Evolutionary conservation across 64 coral and sea anemone genomes (phyloP), one percentile per base, ranked within the genome.

Genomic region (Actinia tenebrosa): DNA sequence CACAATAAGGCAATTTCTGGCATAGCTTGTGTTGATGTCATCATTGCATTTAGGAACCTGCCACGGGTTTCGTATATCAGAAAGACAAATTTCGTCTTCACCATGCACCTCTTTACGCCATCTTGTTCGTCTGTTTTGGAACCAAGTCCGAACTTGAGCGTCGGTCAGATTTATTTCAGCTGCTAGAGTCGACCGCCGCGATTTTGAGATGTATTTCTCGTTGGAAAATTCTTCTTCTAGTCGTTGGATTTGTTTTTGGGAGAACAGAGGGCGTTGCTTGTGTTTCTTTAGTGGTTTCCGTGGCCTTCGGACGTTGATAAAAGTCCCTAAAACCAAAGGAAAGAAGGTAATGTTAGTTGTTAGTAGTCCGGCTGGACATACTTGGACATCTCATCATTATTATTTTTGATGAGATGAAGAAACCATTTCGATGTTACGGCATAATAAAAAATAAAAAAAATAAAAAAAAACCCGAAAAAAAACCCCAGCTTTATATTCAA

Each of bases 141-240:
- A 89, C 87, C 87, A 89, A 9, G 79, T 89, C 30, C 69, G 63
- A 2, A 89, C 87, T 89, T 89, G 87, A 8, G 79, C 79, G 44
- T 89, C 87, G 43, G 87, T 89, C 3, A 89, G 78, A 55, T 60
- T 62, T 61, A 89, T 52, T 23, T 89, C 79, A 3, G 87, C 52
- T 16, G 87, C 77, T 9, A 89, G 54, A 56, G 43, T 71, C 27
- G 87, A 79, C 22, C 87, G 75, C 55, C 69, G 64, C 23, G 27
- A 61, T 27, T 81, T 60, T 8, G 78, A 61, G n/a, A 89, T 82
- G 79, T 89, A 89, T 22, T 80, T 79, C 37, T 82, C 56, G 25
- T 82, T 82, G 43, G 75, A n/a, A 17, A 89, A 89, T n/a, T 89
- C 87, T 45, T 66, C 60, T 89, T 89, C 87, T 62, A 89, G 77